A percentile compares a stretch with the other conserved stretches of the same genome.
Conservation (phyloP, 2,113 vertebrate genomes). For the Nannospalax galili region DNA sequence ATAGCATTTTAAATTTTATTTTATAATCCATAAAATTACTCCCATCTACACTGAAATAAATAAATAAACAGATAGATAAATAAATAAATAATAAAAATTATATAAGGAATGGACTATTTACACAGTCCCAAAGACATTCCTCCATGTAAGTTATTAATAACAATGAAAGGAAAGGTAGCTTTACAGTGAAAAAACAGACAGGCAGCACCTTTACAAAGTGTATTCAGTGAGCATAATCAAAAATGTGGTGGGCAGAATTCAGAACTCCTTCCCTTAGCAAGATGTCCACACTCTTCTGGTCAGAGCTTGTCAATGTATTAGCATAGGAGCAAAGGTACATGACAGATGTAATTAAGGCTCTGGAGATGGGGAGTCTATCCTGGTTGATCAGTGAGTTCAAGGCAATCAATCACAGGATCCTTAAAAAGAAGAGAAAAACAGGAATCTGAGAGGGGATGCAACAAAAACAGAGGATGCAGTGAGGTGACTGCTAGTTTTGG, state of each 20-base stretch:
- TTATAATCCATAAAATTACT: constrained; percentile 7
- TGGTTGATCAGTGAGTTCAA: neutral
- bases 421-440: neutral
- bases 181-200: constrained; percentile 13
- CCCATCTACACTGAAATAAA: neutral
- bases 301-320: neutral
- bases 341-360: neutral
- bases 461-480: neutral
- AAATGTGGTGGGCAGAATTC: neutral
- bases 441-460: neutral
- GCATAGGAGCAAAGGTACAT: neutral
- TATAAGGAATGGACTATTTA: neutral
- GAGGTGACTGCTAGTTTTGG: neutral
- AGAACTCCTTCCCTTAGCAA: neutral
- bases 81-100: too few relatives aligned
- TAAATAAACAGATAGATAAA: neutral
- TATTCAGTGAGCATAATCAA: neutral
- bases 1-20: neutral
- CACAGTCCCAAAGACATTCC: neutral
- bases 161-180: neutral
- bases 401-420: neutral
- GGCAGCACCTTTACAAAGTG: neutral
- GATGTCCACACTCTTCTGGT: neutral
- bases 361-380: neutral
- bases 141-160: neutral